These are phyloP conservation scores for Bruchidius siliquastri DNA, from an alignment of 2,888 invertebrate species.

Conservation along the genomic window DNA sequence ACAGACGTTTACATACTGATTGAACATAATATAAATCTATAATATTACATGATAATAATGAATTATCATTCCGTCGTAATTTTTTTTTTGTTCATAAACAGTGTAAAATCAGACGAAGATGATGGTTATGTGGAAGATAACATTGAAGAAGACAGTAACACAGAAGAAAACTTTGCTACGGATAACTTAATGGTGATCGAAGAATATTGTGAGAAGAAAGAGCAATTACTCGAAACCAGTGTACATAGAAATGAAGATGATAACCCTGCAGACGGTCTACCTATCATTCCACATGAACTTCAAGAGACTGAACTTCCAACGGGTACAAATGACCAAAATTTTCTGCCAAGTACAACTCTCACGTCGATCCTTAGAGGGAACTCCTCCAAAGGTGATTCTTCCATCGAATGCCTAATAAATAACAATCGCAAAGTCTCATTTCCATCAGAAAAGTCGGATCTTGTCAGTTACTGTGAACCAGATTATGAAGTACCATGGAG, in stretches of 20 bases:
- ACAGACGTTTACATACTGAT: no score
- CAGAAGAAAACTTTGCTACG: slow-evolving; percentile 6
- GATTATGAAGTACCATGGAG: slow-evolving; percentile 26
- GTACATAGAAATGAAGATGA: slow-evolving; percentile 1
- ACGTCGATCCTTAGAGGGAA: slow-evolving; percentile 29
- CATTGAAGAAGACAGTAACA: slow-evolving; percentile 8
- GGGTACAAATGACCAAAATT: slow-evolving; percentile 17
- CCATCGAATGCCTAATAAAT: slow-evolving; percentile 9
- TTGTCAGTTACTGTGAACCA: slow-evolving; percentile 32
- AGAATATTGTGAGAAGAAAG: not conserved
- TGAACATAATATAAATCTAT: no score
- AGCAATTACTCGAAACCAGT: not conserved
- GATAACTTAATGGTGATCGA: slow-evolving; percentile 5
- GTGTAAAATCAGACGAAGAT: slow-evolving; percentile 18
- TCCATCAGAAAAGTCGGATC: slow-evolving; percentile 24
- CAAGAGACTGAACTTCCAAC: slow-evolving; percentile 15
- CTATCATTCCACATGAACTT: slow-evolving; percentile 17
- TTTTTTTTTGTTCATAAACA: not conserved
- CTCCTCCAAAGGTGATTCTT: slow-evolving; percentile 25
- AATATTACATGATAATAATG: no score
- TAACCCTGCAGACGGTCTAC: slow-evolving; percentile 3
- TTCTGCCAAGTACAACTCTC: slow-evolving; percentile 16
- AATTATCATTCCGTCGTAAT: no score
- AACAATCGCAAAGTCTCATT: slow-evolving; percentile 29
- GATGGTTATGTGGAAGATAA: slow-evolving; percentile 16